phyloP scores from a whole-genome alignment of 2,888 invertebrate species.

The Gastracanthus pulcherrimus region DNA sequence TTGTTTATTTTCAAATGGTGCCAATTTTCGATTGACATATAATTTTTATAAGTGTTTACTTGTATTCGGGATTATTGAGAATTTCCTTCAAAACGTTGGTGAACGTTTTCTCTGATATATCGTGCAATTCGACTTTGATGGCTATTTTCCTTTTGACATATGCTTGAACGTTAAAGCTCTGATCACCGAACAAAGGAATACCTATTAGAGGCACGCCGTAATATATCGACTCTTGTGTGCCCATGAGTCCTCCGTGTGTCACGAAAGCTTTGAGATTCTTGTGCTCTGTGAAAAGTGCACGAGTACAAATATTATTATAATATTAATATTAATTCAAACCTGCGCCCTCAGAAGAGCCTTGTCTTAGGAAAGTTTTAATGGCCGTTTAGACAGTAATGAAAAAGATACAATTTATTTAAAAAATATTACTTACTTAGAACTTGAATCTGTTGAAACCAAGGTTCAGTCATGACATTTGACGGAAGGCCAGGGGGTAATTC shows the following conservation, averaged over 20 bases:
- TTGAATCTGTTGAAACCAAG: constrained; percentile 69
- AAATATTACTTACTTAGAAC: constrained; percentile 65
- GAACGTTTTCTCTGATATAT: constrained; percentile 72
- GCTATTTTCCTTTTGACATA: constrained; percentile 63
- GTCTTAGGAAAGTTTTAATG: too few relatives aligned
- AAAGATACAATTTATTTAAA: neutral
- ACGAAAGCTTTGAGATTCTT: constrained; percentile 65
- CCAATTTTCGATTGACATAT: too few relatives aligned
- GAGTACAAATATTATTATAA: too few relatives aligned
- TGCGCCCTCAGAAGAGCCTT: too few relatives aligned
- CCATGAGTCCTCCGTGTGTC: constrained; percentile 67
- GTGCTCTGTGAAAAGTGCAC: too few relatives aligned
- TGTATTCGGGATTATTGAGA: constrained; percentile 73
- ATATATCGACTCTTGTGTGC: constrained; percentile 64
- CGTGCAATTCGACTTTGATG: constrained; percentile 54
- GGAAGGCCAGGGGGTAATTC: constrained; percentile 69
- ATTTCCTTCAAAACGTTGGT: constrained; percentile 72
- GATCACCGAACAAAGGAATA: constrained; percentile 67
- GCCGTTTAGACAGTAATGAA: too few relatives aligned
- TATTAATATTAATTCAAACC: too few relatives aligned
- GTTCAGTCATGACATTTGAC: constrained; percentile 68
- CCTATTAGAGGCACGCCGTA: constrained; percentile 66
- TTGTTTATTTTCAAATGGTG: neutral
- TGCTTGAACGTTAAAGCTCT: constrained; percentile 64
- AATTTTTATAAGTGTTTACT: too few relatives aligned